A percentile compares a stretch with the other conserved stretches of the same genome.
These are phyloP conservation scores for Bombylius discolor DNA, from an alignment of 2,888 invertebrate species.

Conservation along the genomic window DNA sequence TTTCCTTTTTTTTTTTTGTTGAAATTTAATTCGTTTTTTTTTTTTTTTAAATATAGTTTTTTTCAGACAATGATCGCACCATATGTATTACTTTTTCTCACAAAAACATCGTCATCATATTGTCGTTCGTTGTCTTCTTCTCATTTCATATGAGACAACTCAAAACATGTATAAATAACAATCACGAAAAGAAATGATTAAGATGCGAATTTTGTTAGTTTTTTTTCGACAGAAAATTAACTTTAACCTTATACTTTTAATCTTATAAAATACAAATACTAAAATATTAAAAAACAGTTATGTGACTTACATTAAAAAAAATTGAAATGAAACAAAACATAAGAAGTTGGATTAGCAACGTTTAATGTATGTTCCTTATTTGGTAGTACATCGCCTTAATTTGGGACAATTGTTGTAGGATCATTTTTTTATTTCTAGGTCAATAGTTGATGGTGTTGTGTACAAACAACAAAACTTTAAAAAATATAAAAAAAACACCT, in stretches of 20 bases:
- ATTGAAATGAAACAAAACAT: too few relatives aligned
- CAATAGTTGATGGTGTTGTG: background rate
- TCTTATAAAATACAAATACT: background rate
- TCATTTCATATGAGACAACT: too few relatives aligned
- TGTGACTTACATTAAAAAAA: background rate
- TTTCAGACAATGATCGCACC: too few relatives aligned
- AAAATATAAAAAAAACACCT: too few relatives aligned
- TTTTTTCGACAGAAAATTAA: background rate
- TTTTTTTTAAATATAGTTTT: too few relatives aligned
- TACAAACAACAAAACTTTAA: too few relatives aligned
- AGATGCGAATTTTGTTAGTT: background rate
- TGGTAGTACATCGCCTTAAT: background rate
- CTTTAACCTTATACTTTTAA: background rate
- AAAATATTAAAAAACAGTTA: background rate
- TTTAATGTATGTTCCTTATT: background rate
- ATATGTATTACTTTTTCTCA: too few relatives aligned
- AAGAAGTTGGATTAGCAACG: background rate
- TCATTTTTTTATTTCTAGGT: background rate
- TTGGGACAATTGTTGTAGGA: background rate
- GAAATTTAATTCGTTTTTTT: too few relatives aligned
- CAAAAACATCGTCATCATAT: too few relatives aligned
- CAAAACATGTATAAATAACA: too few relatives aligned
- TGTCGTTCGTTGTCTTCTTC: too few relatives aligned
- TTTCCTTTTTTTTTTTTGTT: too few relatives aligned
- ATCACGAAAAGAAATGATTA: background rate